Base-by-base conservation (phyloP, 2,888 invertebrate genomes). In the Lasius platythorax region DNA sequence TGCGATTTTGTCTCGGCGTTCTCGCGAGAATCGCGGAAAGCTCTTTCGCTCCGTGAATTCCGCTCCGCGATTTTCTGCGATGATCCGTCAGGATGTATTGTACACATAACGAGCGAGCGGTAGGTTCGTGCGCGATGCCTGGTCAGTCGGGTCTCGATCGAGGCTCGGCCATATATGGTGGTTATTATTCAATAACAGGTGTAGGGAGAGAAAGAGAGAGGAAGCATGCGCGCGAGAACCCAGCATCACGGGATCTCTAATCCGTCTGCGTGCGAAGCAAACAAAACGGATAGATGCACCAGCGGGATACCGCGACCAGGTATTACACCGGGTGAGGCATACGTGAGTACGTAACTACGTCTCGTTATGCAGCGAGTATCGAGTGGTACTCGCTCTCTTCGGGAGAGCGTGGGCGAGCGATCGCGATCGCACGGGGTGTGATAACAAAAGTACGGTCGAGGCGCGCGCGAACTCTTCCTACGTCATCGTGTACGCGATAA, bases 141-240 rank as follows among this genome's bases (percentile, higher is more conserved):
- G 12, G 4, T 70, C 58, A n/a, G 68, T 18, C 8, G 33, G 23
- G 82, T 43, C 64, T 30, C 40, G 81, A 85, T 87, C 78, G 81
- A 61, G 67, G 53, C 15, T 67, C 53, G 66, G 40, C 53, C 61
- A 37, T 61, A 43, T 68, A 88, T 85, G 8, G 83, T 87, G 56
- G 87, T 89, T 88, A 90, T 90, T 90, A 89, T 90, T 89, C 90
- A 91, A 91, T 91, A 88, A 90, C 87, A 87, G 87, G 87, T 89
- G 88, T 84, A 8, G 50, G 5, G 8, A 50, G 18, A 50, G 50
- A 50, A 4, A 1, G 50, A 53, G n/a, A 50, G 50, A 50, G 50
- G 8, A n/a, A n/a, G 18, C 46, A 50, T n/a, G 8, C 15, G 46
- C n/a, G 82, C 70, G 50, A 63, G 53, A 53, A 70, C 68, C 58